Base-by-base conservation (phyloP, 2,888 invertebrate genomes). In the Drosophila leonis region DNA sequence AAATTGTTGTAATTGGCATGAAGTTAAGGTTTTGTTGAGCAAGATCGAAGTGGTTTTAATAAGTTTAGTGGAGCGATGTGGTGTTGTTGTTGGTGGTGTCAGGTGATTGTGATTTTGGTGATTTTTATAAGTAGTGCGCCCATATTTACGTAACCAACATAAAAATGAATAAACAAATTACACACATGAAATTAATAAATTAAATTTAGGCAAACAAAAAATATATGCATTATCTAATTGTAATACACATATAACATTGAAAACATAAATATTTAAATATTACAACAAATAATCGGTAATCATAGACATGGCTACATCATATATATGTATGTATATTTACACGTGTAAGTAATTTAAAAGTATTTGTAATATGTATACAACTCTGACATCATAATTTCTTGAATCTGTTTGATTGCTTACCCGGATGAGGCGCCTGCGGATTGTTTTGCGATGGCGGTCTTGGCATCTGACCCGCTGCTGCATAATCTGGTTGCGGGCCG, bases 361-460 rank as follows among this genome's bases (percentile, higher is more conserved):
- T 12, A 33, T 41, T 42, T 37, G n/a, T 71, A 56, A 56, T 63
- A 63, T 55, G 18, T 70, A 70, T 48, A 18, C n/a, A 62, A 42
- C 42, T 67, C 37, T n/a, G 29, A 46, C 44, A 48, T 20, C 5
- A 18, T 41, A 12, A 44, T 42, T 24, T 6, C 4, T 18, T 18
- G 18, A 39, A 8, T 52, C 2, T 8, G 15, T n/a, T 7, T 31
- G 5, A 42, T 37, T 55, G 62, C 75, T 91, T 93, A 95, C 95
- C 95, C 93, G 95, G 94, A 93, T 95, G 95, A 69, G 95, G 94
- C 74, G 94, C 94, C 77, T 95, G 94, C 81, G 95, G 94, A 90
- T 94, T 95, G 75, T 94, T 94, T 92, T 95, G 95, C 75, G 95
- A 94, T 51, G 95, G 95, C 93, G 97, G 97, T 93, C 97, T 94